A percentile compares a stretch with the other conserved stretches of the same genome.
Evolutionary conservation across 2,797 vertebrate genomes (phyloP).

Genomic region (Rhynchotus rufescens): DNA sequence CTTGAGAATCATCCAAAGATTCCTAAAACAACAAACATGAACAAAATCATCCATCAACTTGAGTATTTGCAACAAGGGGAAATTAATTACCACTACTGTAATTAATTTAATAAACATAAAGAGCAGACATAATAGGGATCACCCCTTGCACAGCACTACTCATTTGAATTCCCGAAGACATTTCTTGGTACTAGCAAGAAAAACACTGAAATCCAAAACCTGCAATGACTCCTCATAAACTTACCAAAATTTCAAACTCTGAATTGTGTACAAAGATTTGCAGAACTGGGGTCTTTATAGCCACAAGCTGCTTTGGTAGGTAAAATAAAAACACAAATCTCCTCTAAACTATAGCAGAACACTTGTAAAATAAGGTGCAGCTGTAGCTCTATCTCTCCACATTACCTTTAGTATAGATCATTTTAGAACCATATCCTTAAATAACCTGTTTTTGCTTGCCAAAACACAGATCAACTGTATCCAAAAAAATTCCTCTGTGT

Average conservation of each 20-base stretch:
- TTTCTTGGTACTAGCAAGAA: slow-evolving; percentile 26
- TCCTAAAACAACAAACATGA: slow-evolving; percentile 71
- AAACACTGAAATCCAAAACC: slow-evolving; percentile 15
- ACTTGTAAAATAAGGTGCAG: slow-evolving; percentile 37
- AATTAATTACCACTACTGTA: not conserved
- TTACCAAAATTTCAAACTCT: not conserved
- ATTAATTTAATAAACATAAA: slow-evolving; percentile 22
- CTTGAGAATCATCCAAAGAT: slow-evolving; percentile 65
- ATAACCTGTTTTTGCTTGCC: slow-evolving; percentile 57
- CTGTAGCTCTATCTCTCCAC: slow-evolving; percentile 46
- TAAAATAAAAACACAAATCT: slow-evolving; percentile 46
- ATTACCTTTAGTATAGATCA: slow-evolving; percentile 21
- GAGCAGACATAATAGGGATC: slow-evolving; percentile 20
- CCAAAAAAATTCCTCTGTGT: slow-evolving; percentile 54
- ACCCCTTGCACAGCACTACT: not conserved
- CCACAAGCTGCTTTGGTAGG: slow-evolving; percentile 35
- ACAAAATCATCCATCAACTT: not conserved
- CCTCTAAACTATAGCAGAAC: slow-evolving; percentile 42
- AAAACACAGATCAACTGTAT: slow-evolving; percentile 64
- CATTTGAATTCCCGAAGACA: not conserved
- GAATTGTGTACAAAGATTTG: not conserved
- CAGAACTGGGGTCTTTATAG: not conserved
- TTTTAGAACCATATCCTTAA: slow-evolving; percentile 58
- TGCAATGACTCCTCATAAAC: not conserved
- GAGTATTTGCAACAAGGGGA: not conserved